A percentile compares a stretch with the other conserved stretches of the same genome.
Evolutionary conservation across 2,113 vertebrate genomes (phyloP).

Genomic region (Athene noctua): DNA sequence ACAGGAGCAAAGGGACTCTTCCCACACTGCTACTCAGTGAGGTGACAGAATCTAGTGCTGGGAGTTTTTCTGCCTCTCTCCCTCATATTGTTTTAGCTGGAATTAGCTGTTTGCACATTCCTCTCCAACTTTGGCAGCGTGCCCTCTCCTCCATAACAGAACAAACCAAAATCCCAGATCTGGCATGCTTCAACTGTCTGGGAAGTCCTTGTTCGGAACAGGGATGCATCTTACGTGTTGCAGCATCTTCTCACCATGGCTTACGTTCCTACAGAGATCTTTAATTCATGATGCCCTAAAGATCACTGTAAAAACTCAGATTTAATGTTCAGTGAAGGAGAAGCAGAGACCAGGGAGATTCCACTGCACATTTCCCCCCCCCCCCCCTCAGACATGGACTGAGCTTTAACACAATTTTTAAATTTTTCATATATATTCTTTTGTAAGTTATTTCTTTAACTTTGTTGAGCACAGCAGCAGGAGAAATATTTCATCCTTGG

Average conservation of each 20-base stretch:
- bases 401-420: not conserved
- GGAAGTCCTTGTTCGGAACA: not conserved
- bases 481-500: not conserved
- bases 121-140: not conserved
- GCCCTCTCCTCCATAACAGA: not conserved
- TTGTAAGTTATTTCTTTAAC: not conserved
- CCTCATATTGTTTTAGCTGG: conserved; percentile 12
- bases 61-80: not conserved
- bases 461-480: not conserved
- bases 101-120: conserved; percentile 46
- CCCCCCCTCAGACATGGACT: not conserved
- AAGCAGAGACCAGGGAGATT: not conserved
- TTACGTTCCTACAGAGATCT: not conserved
- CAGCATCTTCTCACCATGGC: not conserved
- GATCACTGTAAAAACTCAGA: not conserved
- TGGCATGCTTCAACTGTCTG: not conserved
- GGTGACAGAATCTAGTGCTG: not conserved
- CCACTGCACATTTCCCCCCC: not conserved
- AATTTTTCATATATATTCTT: conserved; percentile 4
- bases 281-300: conserved; percentile 52
- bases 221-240: not conserved
- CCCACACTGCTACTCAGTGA: not conserved
- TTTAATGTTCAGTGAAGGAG: conserved; percentile 9
- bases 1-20: not conserved
- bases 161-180: not conserved